Evolutionary conservation across 2,113 vertebrate species (phyloP).

Genomic region (Limnothrissa miodon): DNA sequence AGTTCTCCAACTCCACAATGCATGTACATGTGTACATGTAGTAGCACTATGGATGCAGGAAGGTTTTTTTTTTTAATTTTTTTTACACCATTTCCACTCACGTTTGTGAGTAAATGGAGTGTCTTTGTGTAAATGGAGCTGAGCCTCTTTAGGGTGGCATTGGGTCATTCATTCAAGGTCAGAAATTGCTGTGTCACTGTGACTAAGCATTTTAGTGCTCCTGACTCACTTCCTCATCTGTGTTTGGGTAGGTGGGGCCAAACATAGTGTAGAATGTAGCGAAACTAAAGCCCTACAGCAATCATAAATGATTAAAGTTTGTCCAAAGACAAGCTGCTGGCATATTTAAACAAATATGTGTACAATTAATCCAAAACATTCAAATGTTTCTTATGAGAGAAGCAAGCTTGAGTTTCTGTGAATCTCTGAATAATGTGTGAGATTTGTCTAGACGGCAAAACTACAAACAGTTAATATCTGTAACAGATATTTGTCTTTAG

Average conservation of each 20-base stretch:
- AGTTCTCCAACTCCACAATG: background rate
- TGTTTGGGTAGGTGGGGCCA: background rate
- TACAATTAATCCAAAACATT: background rate
- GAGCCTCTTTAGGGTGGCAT: background rate
- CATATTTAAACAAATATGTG: background rate
- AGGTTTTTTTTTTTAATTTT: background rate
- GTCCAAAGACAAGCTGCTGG: background rate
- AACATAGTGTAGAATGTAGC: background rate
- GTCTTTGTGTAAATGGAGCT: too few relatives aligned
- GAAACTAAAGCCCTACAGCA: background rate
- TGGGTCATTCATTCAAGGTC: background rate
- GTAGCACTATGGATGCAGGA: background rate
- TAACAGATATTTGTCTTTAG: too few relatives aligned
- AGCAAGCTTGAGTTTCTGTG: too few relatives aligned
- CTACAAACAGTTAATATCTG: too few relatives aligned
- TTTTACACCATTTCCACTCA: background rate
- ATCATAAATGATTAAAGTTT: background rate
- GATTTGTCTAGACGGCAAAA: too few relatives aligned
- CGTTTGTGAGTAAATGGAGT: too few relatives aligned
- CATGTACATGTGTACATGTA: background rate
- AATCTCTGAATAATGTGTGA: too few relatives aligned
- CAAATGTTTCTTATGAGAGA: too few relatives aligned
- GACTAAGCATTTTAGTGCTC: slow-evolving; percentile 40
- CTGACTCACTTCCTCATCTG: background rate
- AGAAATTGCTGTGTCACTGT: slow-evolving; percentile 36